phyloP scores from a whole-genome alignment of 2,888 invertebrate genomes.

The Phengaris alcon region DNA sequence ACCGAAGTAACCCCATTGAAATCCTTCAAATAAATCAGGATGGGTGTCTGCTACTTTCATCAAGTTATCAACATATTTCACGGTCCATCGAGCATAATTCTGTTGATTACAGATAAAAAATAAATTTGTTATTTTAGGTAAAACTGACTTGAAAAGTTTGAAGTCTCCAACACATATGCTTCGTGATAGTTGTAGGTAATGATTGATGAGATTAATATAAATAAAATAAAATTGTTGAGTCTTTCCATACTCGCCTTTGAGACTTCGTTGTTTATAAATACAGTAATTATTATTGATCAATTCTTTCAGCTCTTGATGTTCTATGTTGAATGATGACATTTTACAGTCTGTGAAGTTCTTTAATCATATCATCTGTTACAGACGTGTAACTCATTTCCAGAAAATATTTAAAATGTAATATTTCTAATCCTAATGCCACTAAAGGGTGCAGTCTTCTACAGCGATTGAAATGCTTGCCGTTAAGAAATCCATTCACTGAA shows the following conservation, averaged over 20 bases:
- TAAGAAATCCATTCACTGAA: background rate
- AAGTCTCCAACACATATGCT: slow-evolving; percentile 41
- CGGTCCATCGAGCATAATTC: slow-evolving; percentile 35
- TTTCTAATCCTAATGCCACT: slow-evolving; percentile 27
- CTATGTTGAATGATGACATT: too few relatives aligned
- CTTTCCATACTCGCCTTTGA: too few relatives aligned
- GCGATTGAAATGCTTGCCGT: slow-evolving; percentile 46
- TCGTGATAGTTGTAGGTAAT: slow-evolving; percentile 38
- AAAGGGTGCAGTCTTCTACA: slow-evolving; percentile 46
- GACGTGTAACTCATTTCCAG: too few relatives aligned
- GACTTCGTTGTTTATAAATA: too few relatives aligned
- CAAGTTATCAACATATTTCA: slow-evolving; percentile 31
- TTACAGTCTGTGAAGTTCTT: slow-evolving; percentile 24
- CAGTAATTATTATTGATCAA: too few relatives aligned
- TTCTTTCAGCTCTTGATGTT: too few relatives aligned
- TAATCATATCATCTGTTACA: too few relatives aligned
- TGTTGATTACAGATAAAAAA: slow-evolving; percentile 40
- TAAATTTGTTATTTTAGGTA: slow-evolving; percentile 37
- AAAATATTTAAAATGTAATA: too few relatives aligned
- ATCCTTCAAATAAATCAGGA: slow-evolving; percentile 35
- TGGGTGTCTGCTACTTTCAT: slow-evolving; percentile 31
- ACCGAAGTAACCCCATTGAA: slow-evolving; percentile 34
- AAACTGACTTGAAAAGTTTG: slow-evolving; percentile 37
- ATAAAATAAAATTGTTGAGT: too few relatives aligned
- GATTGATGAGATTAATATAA: slow-evolving; percentile 26